Conservation (phyloP, 2,113 vertebrate genomes). For the Nanorana parkeri region DNA sequence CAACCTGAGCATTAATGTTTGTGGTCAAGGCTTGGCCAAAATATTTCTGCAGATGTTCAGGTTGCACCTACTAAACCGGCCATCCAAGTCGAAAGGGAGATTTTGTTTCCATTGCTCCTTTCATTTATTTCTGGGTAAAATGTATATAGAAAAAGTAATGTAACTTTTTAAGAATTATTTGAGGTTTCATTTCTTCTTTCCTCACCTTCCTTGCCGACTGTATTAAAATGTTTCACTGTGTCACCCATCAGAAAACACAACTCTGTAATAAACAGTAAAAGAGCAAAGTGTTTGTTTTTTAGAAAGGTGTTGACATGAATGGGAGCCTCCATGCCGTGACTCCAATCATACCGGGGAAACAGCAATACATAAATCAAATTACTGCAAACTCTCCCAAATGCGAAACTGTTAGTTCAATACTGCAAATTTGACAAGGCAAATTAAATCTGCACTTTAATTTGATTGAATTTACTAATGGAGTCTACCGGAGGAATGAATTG, state of each 20-base stretch:
- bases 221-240: constrained; percentile 26
- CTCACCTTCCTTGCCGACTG: neutral
- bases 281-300: neutral
- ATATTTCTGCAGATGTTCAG: too few species aligned
- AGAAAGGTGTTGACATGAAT: neutral
- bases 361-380: constrained; percentile 35
- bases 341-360: constrained; percentile 2
- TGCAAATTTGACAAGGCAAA: constrained; percentile 28
- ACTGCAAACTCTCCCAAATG: constrained; percentile 8
- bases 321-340: neutral
- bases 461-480: constrained; percentile 38
- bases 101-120: too few species aligned
- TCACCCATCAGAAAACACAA: constrained; percentile 10
- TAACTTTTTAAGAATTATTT: neutral
- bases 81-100: too few species aligned
- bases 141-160: too few species aligned
- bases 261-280: neutral
- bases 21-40: too few species aligned
- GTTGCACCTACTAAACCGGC: too few species aligned
- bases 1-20: too few species aligned
- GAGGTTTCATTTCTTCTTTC: neutral
- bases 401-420: constrained; percentile 23
- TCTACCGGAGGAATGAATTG: constrained; percentile 29
- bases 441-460: constrained; percentile 43
- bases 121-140: too few species aligned